Percentiles rank a stretch among this genome's conserved stretches.
Conservation (phyloP, 2,113 vertebrate genomes). For the Myiozetetes cayanensis region DNA sequence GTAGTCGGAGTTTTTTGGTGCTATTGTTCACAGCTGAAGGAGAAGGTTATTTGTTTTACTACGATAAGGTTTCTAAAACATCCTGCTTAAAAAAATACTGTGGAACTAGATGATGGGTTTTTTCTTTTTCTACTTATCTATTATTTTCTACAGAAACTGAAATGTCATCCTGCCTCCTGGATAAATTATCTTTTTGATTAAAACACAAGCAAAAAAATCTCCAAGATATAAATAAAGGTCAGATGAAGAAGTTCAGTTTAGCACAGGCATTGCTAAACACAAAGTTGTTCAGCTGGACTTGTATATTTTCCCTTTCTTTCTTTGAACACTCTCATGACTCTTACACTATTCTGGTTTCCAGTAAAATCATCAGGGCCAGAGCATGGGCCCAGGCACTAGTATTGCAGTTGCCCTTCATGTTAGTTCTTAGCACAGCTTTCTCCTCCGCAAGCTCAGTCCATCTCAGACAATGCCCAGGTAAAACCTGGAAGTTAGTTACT, state of each 20-base stretch:
- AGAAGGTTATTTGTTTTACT: conserved; percentile 69
- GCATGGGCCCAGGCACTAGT: fast-evolving
- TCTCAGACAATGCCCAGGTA: background rate
- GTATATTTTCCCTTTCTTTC: background rate
- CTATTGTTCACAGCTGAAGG: conserved; percentile 56
- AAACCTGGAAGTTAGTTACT: background rate
- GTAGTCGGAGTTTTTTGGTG: background rate
- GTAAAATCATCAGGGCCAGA: background rate
- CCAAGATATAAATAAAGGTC: conserved; percentile 50
- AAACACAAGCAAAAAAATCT: background rate
- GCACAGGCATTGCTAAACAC: background rate
- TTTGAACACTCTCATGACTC: background rate
- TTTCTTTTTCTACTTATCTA: conserved; percentile 44
- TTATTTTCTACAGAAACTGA: conserved; percentile 54
- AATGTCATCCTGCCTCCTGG: conserved; percentile 58
- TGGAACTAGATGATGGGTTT: conserved; percentile 40
- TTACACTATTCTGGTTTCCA: background rate
- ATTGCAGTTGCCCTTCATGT: background rate
- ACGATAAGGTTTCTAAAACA: conserved; percentile 66
- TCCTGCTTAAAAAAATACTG: background rate
- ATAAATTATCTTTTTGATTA: conserved; percentile 57
- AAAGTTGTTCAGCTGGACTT: background rate
- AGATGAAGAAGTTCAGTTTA: background rate
- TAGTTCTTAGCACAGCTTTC: background rate
- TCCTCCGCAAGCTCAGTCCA: background rate